Evolutionary conservation across 2,888 invertebrate genomes (phyloP).

Genomic region (Leucophenga maculata): DNA sequence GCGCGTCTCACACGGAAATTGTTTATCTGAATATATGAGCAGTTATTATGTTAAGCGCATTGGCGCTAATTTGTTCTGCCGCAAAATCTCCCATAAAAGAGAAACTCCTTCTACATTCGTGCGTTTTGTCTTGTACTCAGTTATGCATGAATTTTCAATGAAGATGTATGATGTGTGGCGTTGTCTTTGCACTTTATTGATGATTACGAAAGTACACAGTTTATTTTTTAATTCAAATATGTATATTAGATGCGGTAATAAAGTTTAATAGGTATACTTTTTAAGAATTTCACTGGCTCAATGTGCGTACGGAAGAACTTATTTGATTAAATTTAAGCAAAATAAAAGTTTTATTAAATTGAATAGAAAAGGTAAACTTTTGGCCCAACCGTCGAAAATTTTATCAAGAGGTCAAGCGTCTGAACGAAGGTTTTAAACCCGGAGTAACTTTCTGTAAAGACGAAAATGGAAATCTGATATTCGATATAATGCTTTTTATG

Average conservation of each 20-base stretch:
- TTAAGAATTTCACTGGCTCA: no score
- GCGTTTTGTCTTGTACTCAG: slow-evolving; percentile 34
- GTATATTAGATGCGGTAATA: not conserved
- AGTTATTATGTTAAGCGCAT: slow-evolving; percentile 50
- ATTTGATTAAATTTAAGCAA: no score
- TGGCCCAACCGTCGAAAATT: no score
- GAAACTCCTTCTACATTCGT: slow-evolving; percentile 28
- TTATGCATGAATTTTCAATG: slow-evolving; percentile 53
- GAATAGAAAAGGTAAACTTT: no score
- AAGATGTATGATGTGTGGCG: slow-evolving; percentile 60
- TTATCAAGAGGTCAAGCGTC: no score
- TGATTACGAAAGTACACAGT: slow-evolving; percentile 44
- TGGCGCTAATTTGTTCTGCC: slow-evolving; percentile 57
- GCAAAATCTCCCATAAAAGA: not conserved
- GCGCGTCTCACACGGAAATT: slow-evolving; percentile 38
- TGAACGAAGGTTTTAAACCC: no score
- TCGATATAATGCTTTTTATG: no score
- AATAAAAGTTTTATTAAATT: no score
- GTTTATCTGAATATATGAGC: slow-evolving; percentile 45
- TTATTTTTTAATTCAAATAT: not conserved
- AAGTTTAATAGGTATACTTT: not conserved
- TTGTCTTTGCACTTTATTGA: slow-evolving; percentile 55
- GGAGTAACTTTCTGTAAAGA: no score
- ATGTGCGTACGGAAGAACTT: no score
- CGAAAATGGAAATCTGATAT: no score